Percentiles rank a stretch among this genome's conserved stretches.
These are phyloP conservation scores for Rhadinocentrus ornatus DNA, from an alignment of 2,797 vertebrate species.

Conservation along the genomic window DNA sequence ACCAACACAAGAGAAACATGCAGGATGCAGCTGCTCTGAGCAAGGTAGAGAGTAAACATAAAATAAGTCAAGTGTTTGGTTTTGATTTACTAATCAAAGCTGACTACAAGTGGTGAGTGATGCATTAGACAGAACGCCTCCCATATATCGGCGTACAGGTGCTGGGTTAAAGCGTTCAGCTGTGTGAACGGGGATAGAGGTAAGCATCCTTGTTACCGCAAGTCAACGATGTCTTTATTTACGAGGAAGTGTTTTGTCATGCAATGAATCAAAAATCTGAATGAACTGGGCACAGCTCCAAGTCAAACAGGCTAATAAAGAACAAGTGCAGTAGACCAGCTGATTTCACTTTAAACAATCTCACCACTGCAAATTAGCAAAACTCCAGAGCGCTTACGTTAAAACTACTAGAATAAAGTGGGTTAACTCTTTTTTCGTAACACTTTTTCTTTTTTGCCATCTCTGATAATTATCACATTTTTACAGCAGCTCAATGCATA, in stretches of 20 bases:
- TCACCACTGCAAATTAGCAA: conserved; percentile 16
- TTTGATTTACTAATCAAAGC: background rate
- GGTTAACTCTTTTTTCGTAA: background rate
- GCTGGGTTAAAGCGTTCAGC: conserved; percentile 1
- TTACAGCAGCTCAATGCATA: background rate
- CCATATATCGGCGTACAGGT: background rate
- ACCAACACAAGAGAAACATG: conserved; percentile 4
- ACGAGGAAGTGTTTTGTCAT: conserved; percentile 69
- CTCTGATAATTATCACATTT: background rate
- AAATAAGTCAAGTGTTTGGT: background rate
- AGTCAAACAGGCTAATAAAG: conserved; percentile 67
- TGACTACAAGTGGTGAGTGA: background rate
- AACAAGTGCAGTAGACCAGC: conserved; percentile 39
- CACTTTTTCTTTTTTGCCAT: background rate
- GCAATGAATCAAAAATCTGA: conserved; percentile 61
- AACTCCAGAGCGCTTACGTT: background rate
- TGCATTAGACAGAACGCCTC: background rate
- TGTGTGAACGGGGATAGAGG: conserved; percentile 34
- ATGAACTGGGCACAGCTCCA: conserved; percentile 66
- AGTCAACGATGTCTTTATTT: conserved; percentile 57
- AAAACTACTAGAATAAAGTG: background rate
- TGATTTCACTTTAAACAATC: conserved; percentile 54
- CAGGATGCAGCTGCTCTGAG: background rate
- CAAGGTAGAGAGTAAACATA: background rate
- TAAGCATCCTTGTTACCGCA: conserved; percentile 17